Evolutionary conservation across 2,113 vertebrate genomes (phyloP), one percentile per base, ranked within the genome.

Genomic region (Stercorarius parasiticus): DNA sequence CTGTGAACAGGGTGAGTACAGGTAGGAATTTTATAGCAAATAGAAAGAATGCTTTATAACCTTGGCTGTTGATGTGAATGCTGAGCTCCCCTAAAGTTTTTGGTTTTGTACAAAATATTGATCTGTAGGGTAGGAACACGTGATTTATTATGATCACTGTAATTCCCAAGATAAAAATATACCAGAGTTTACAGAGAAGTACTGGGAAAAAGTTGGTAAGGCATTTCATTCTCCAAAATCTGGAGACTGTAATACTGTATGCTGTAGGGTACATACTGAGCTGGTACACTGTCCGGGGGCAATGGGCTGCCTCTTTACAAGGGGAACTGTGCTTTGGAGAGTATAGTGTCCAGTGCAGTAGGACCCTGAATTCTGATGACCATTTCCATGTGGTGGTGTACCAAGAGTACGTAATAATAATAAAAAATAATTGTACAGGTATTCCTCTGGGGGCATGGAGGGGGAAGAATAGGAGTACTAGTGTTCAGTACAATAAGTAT

Each of bases 251-350:
- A 53, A 19, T 53, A 27, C 32, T 59, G 11, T 55, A 38, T 27
- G 49, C 45, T 20, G 12, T 15, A 56, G 36, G 59, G 66, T 56
- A 11, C 15, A 26, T 40, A 43, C 4, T 32, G 10, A 56, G 15
- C 7, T 72, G n/a, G 13, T 47, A 42, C 0, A 0, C 12, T 72
- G 4, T 36, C 22, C 47, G 62, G 25, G n/a, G 43, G 26, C 47
- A 83, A 29, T 6, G 5, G 5, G 45, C 56, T 59, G 11, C 29
- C 15, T 43, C 53, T 76, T 72, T 47, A 38, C 29, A 27, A 76
- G n/a, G 8, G 34, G 7, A 66, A 19, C 61, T 30, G 4, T 82
- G 30, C 19, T 82, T 65, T 86, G 40, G n/a, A 23, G 61, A 27
- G 7, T 38, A 8, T 15, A 32, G 3, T n/a, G 16, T 32, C 43